phyloP scores from a whole-genome alignment of 1,140 invertebrate genomes.

The Drosophila arizonae region DNA sequence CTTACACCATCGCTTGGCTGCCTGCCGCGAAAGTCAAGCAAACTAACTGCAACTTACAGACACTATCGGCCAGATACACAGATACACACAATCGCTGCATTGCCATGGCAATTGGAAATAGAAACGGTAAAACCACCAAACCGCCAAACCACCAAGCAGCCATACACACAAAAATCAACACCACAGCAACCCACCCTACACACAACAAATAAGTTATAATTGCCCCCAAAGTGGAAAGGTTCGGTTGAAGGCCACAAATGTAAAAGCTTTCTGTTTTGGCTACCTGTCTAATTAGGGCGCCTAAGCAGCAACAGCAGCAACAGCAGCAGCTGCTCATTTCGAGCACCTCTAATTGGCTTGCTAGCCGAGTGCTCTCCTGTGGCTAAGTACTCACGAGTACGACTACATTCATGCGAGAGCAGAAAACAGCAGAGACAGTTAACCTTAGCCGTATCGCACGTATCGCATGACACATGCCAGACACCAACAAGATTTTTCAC shows the following conservation, averaged over 20 bases:
- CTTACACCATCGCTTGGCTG: conserved; percentile 40
- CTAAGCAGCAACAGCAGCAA: conserved; percentile 30
- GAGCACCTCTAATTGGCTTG: conserved; percentile 64
- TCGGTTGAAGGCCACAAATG: conserved; percentile 55
- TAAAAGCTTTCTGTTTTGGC: conserved; percentile 32
- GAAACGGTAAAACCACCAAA: conserved; percentile 39
- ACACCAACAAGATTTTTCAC: conserved; percentile 53
- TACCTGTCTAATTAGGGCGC: conserved; percentile 45
- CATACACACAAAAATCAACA: conserved; percentile 33
- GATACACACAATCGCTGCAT: conserved; percentile 47
- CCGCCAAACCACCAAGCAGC: not conserved
- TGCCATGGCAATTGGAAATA: conserved; percentile 58
- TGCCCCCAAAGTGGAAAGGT: conserved; percentile 29
- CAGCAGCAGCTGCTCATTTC: conserved; percentile 39
- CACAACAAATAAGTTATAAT: conserved; percentile 53
- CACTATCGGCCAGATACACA: conserved; percentile 46
- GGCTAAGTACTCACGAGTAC: conserved; percentile 25
- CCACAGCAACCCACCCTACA: conserved; percentile 8
- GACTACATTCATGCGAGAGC: conserved; percentile 11
- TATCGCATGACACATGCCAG: conserved; percentile 59
- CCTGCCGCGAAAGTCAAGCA: conserved; percentile 60
- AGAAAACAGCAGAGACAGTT: conserved; percentile 8
- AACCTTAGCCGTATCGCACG: conserved; percentile 38
- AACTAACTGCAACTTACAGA: conserved; percentile 28
- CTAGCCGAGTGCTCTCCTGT: conserved; percentile 37